Base-by-base conservation (phyloP, 2,113 vertebrate species). In the Chaetodon auriga region DNA sequence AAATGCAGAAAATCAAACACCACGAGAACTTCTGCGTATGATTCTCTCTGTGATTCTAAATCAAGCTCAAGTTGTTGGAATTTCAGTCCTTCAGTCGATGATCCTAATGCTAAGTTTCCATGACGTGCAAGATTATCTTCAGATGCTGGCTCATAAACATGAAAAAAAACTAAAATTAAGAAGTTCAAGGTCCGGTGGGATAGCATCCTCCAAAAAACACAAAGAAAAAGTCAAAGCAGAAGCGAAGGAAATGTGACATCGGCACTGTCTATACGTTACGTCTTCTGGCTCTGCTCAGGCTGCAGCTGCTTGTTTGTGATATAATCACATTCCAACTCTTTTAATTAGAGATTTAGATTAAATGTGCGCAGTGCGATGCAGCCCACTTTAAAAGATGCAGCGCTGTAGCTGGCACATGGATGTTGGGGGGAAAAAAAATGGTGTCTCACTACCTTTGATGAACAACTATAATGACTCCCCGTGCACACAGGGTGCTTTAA, bases 311-410 rank as follows among this genome's bases (percentile, higher is more conserved):
- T 15, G 68, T 23, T 82, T 49, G 45, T 75, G 61, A 71, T 53
- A 82, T 80, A 74, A 84, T 85, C 75, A 51, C 68, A 80, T 80
- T 84, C 16, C 54, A 43, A 6, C 66, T 68, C 51, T 89, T 83
- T 87, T 81, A 81, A 87, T 91, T 87, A 80, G 41, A 80, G 73
- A 49, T 78, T 55, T 68, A 75, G 72, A 87, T 87, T 78, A 83
- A 84, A 82, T 62, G 81, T 16, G 81, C 19, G 1, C 49, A 55
- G 69, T 30, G 72, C 43, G 80, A 86, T 69, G 66, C 80, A 66
- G 61, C 36, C 68, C 68, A 41, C 68, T 79, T 57, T 41, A 14
- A 63, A 46, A 36, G 35, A 53, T 0, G 46, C 55, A 57, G 23
- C 10, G 5, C 1, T 69, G 30, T 0, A 54, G 55, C 0, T 63